Base-by-base conservation (phyloP, 2,888 invertebrate species). In the Trichopria drosophilae region DNA sequence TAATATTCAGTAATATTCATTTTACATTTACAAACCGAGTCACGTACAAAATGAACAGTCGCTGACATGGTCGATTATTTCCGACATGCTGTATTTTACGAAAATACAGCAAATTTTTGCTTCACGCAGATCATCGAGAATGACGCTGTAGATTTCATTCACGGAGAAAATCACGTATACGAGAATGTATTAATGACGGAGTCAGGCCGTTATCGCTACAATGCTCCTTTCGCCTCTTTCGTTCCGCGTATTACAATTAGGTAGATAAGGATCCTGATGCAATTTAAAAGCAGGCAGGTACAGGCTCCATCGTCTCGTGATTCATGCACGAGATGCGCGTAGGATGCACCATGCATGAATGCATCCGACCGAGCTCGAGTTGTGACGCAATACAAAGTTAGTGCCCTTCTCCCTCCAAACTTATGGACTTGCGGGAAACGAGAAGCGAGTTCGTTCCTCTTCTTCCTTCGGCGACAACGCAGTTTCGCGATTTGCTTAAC, bases 321-420 rank as follows among this genome's bases (percentile, higher is more conserved):
- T 53, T 53, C 55, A 53, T 45, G 48, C 39, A 47, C 48, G 20
- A 20, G n/a, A n/a, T n/a, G n/a, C n/a, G 29, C 42, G 46, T 46
- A 36, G 53, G 54, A 53, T 46, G 51, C 28, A 51, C 28, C 48
- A 51, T 55, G 56, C 58, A 52, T 56, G 58, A 58, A 53, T 53
- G 58, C 60, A 56, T 53, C 55, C 48, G 58, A 56, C 58, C 58
- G 46, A 51, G 59, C 53, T 56, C 54, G 51, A 31, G 47, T 3
- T 10, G 50, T 51, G 40, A 51, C 45, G 51, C 55, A 57, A 59
- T 34, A 39, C 53, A 41, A 51, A 58, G 28, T n/a, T 12, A 31
- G 15, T 31, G 36, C 5, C 6, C 13, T 4, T 22, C 22, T 10
- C 20, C 20, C 22, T 7, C 4, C 34, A 12, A 6, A 15, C 19